Conservation (phyloP, 1,140 invertebrate species). For the Euglossa dilemma region DNA sequence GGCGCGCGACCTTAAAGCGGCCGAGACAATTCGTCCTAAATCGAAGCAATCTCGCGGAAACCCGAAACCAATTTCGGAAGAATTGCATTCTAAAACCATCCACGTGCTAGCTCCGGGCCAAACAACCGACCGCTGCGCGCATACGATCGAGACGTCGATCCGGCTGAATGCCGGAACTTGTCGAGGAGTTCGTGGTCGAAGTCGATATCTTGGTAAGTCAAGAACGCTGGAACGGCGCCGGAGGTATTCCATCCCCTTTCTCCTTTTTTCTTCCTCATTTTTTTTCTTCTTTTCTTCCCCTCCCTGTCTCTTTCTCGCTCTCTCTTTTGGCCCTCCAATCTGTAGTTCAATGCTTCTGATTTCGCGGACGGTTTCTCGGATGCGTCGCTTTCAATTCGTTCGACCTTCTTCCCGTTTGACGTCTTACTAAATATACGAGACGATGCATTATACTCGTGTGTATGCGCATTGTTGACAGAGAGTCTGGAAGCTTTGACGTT, state of each 20-base stretch:
- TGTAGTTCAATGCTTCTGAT: neutral
- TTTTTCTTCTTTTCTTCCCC: neutral
- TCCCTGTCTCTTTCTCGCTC: no score
- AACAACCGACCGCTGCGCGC: constrained; percentile 50
- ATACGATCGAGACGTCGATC: constrained; percentile 29
- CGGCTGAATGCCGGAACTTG: constrained; percentile 36
- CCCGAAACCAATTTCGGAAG: constrained; percentile 77
- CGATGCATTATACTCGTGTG: no score
- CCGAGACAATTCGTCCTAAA: constrained; percentile 68
- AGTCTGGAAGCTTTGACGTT: no score
- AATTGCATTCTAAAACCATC: constrained; percentile 77
- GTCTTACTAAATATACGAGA: neutral
- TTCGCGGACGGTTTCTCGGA: neutral
- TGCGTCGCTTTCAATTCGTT: neutral
- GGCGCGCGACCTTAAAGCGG: constrained; percentile 35
- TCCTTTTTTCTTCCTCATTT: neutral
- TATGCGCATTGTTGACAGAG: no score
- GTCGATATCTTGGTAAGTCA: constrained; percentile 43
- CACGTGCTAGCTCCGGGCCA: constrained; percentile 62
- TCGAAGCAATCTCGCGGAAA: constrained; percentile 74
- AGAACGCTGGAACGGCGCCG: neutral
- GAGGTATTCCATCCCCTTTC: neutral
- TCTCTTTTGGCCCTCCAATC: neutral
- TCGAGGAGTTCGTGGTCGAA: constrained; percentile 20
- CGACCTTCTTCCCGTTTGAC: neutral